Evolutionary conservation across 2,797 vertebrate genomes (phyloP), one percentile per base, ranked within the genome.

Genomic region (Scolopax rusticola): DNA sequence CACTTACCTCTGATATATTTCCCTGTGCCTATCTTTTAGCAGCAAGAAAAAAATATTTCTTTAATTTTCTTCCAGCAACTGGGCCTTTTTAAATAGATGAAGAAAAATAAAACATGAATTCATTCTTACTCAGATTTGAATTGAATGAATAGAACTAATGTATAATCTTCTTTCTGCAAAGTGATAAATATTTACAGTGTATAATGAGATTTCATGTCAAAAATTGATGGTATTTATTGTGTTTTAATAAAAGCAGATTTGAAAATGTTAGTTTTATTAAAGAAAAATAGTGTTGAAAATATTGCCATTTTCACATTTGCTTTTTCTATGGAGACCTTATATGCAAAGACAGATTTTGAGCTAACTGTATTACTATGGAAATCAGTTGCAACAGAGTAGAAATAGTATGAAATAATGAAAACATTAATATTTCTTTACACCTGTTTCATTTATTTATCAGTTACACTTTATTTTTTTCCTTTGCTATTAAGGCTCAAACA

Each of bases 331-430:
- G 97, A 98, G 98, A 98, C 96, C 96, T 98, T 98, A 98, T 98
- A 97, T 87, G 95, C 95, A 98, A 97, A 98, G 97, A 97, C 97
- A 98, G 97, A 97, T 98, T 98, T 97, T 97, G 96, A 97, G 97
- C 97, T 98, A 98, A 98, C 97, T 97, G 67, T 97, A 98, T 98
- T 98, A 98, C 97, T 98, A 98, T 98, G 98, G 97, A 98, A 98
- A 98, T 98, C 95, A 98, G 95, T 89, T 96, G 83, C 96, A 97
- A 97, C 96, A 95, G 96, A 98, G 97, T 95, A 97, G 97, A 97
- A 98, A 97, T 95, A 96, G 96, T 97, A 96, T 90, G 97, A 98
- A 98, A 98, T 98, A 98, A 98, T 98, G 97, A 97, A 98, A 98
- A 96, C 96, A 93, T 97, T 98, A 98, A 98, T 98, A 97, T 96